These are phyloP conservation scores for Trichomalopsis sarcophagae DNA, from an alignment of 1,140 invertebrate genomes.

Conservation along the genomic window DNA sequence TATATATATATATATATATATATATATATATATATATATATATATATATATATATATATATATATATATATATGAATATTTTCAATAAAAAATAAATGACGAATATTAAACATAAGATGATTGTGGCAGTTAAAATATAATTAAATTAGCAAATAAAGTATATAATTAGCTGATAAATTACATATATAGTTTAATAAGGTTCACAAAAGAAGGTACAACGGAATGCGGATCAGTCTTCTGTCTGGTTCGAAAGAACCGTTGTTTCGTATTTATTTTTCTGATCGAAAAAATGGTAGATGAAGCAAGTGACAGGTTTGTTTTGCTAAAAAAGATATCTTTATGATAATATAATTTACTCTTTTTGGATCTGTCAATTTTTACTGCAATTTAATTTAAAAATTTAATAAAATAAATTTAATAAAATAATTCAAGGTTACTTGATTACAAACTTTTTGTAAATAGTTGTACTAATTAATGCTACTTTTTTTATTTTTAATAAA, in stretches of 20 bases:
- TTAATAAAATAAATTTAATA: slow-evolving; percentile 1
- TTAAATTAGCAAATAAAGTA: too few species aligned
- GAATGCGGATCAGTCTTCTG: neutral
- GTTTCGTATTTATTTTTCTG: slow-evolving; percentile 32
- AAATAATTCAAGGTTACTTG: slow-evolving; percentile 5
- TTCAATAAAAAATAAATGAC: too few species aligned
- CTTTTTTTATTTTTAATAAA: neutral
- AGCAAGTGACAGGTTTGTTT: slow-evolving; percentile 72
- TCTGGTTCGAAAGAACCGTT: slow-evolving; percentile 38
- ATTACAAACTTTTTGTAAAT: neutral
- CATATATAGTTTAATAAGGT: too few species aligned
- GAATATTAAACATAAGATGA: too few species aligned
- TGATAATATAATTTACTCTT: slow-evolving; percentile 17
- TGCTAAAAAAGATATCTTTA: slow-evolving; percentile 33
- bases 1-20: too few species aligned
- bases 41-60: too few species aligned
- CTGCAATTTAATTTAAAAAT: slow-evolving; percentile 14
- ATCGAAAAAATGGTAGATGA: slow-evolving; percentile 74
- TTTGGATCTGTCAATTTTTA: neutral
- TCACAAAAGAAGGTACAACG: too few species aligned
- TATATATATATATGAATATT: too few species aligned
- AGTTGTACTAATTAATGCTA: neutral
- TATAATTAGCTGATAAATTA: too few species aligned
- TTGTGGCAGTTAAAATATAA: too few species aligned
- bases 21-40: too few species aligned